Conservation (phyloP, 2,797 vertebrate genomes). For the Neosilurus hyrtlii region DNA sequence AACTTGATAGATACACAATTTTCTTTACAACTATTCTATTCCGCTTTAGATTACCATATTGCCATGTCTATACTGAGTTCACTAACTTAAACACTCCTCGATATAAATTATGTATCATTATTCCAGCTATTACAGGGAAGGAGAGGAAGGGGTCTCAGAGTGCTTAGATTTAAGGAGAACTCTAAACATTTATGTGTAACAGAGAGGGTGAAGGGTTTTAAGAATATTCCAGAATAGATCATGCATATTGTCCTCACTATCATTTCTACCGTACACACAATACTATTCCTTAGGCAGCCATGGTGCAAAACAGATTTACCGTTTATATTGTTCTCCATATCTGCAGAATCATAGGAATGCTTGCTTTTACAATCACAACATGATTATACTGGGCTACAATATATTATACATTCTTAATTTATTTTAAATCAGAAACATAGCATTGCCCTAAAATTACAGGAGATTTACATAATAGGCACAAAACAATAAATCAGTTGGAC, state of each 20-base stretch:
- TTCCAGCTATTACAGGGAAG: constrained; percentile 24
- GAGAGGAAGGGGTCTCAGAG: neutral
- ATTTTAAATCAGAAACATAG: constrained; percentile 37
- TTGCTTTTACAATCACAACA: constrained; percentile 48
- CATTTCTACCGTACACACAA: constrained; percentile 46
- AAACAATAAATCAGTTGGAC: constrained; percentile 47
- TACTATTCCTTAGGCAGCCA: constrained; percentile 48
- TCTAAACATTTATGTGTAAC: neutral
- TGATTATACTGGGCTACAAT: constrained; percentile 52
- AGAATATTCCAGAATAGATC: constrained; percentile 28
- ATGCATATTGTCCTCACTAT: constrained; percentile 48
- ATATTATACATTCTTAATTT: constrained; percentile 53
- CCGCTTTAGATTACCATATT: neutral
- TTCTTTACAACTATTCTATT: constrained; percentile 23
- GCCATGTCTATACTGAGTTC: neutral
- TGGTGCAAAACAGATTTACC: constrained; percentile 45
- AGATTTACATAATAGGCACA: constrained; percentile 44
- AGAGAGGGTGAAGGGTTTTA: constrained; percentile 6
- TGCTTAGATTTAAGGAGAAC: neutral
- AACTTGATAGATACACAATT: neutral
- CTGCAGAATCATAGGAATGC: constrained; percentile 46
- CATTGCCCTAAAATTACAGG: constrained; percentile 34
- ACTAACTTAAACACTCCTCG: constrained; percentile 17
- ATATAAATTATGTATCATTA: constrained; percentile 29
- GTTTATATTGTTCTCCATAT: constrained; percentile 40